phyloP scores from a whole-genome alignment of 2,888 invertebrate species.

The Pseudanteris insignis region DNA sequence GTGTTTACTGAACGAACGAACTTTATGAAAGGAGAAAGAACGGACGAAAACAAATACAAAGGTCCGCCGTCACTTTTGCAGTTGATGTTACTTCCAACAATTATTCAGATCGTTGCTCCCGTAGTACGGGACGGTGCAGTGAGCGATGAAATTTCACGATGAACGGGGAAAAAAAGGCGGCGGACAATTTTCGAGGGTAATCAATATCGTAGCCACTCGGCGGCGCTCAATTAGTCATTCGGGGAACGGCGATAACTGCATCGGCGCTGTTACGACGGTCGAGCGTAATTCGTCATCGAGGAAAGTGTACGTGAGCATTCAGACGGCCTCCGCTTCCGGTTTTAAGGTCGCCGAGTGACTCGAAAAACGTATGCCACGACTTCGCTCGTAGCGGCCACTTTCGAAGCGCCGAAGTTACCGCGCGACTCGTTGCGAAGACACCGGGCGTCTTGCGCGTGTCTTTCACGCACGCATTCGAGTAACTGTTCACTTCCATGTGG shows the following conservation, averaged over 20 bases:
- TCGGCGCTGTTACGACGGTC: too few relatives aligned
- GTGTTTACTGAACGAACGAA: too few relatives aligned
- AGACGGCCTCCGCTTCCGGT: slow-evolving; percentile 53
- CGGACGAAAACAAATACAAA: slow-evolving; percentile 4
- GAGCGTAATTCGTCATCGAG: slow-evolving; percentile 46
- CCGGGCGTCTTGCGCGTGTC: too few relatives aligned
- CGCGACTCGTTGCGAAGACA: too few relatives aligned
- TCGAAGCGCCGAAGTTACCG: too few relatives aligned
- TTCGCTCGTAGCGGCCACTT: slow-evolving; percentile 7
- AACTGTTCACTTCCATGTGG: too few relatives aligned
- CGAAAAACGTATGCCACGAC: too few relatives aligned
- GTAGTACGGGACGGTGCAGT: slow-evolving; percentile 32
- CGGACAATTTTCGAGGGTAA: slow-evolving; percentile 30
- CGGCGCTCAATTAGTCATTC: slow-evolving; percentile 35
- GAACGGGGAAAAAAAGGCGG: not conserved
- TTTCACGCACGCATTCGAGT: too few relatives aligned
- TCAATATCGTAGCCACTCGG: slow-evolving; percentile 35
- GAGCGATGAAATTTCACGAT: slow-evolving; percentile 32
- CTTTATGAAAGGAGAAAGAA: slow-evolving; percentile 12
- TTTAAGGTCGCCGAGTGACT: slow-evolving; percentile 17
- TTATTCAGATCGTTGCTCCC: slow-evolving; percentile 28
- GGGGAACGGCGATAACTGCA: slow-evolving; percentile 38
- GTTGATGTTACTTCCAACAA: slow-evolving; percentile 34
- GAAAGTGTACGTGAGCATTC: slow-evolving; percentile 54
- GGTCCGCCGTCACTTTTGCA: slow-evolving; percentile 24